Base-by-base conservation (phyloP, 2,888 invertebrate species). In the Ectropis crepuscularia region DNA sequence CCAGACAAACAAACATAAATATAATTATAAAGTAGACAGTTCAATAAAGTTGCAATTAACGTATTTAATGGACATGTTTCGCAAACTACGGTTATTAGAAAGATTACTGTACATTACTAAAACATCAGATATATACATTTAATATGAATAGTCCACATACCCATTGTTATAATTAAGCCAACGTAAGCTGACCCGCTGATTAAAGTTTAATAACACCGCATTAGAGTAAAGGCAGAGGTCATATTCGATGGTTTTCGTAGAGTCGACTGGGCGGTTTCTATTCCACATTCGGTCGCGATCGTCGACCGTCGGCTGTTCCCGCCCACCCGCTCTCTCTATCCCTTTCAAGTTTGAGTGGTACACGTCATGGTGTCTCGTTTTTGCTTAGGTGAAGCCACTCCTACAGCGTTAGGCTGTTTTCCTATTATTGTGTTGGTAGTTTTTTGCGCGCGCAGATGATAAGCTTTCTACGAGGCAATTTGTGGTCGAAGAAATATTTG, bases 351-450 rank as follows among this genome's bases (percentile, higher is more conserved):
- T 58, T 62, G 53, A 16, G 49, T 54, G 62, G 57, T 65, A 64
- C 55, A 62, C 64, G 66, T 75, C 74, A 74, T 74, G 81, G 79
- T 73, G 73, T 88, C 87, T 87, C 88, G 64, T 55, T 74, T 76
- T 60, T 73, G 74, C 70, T 57, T 71, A 72, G 75, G 74, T 65
- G 72, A 71, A 74, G 86, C 88, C 86, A 83, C 90, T 78, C 91
- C 90, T 86, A 88, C 85, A 72, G 72, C 77, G 83, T 83, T 86
- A 83, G 85, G 82, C 80, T 84, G 83, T 88, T 89, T 90, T 91
- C 89, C 90, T 89, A 90, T 90, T 88, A 90, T 89, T 88, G 85
- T 85, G 82, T 83, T 4, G 76, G 81, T 74, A 87, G 89, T 88
- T 91, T 91, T 92, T 90, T 88, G 88, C 86, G 75, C 76, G 78